Base-by-base conservation (phyloP, 2,797 vertebrate genomes). In the Paramormyrops hopkinsi region DNA sequence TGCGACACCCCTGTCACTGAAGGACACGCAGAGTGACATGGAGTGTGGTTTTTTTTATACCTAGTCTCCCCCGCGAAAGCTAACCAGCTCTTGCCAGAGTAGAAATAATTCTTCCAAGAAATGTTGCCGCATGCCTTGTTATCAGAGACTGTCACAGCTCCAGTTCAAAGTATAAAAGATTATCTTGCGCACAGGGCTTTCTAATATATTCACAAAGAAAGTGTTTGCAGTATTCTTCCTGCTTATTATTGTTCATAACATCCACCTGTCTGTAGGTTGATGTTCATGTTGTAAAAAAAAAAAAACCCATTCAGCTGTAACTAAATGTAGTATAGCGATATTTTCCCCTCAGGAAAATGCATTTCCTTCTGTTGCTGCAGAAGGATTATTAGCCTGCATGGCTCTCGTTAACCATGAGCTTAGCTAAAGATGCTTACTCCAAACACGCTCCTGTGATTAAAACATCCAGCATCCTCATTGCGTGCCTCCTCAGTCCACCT, bases 341-440 rank as follows among this genome's bases (percentile, higher is more conserved):
- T 82, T 82, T 82, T 82, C 37, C 76, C 41, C 37, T 44, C 76
- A 46, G 37, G 33, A 82, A 82, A 82, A 82, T 82, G 17, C 14
- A 11, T 46, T 44, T 82, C 19, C 17, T 46, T 82, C 6, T 44
- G 41, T 82, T 82, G 76, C 76, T 82, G 76, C 33, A 46, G 41
- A 46, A 19, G 73, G 14, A 79, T 79, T 79, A 79, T 41, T 79
- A 79, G 33, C 29, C 65, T 37, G 29, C 65, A 33, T 73, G 12
- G 65, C 29, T 73, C 29, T 37, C 29, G 29, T 17, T 37, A 73
- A 37, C 65, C 22, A 73, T 73, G 65, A 37, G 65, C 76, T 82
- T 46, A 82, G 76, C 76, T 82, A 46, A 46, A 82, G 76, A 82
- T 82, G 41, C 76, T 82, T 46, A 82, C 76, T 82, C 76, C 29